Conservation (phyloP, 2,888 invertebrate species). For the Zeuzera pyrina region DNA sequence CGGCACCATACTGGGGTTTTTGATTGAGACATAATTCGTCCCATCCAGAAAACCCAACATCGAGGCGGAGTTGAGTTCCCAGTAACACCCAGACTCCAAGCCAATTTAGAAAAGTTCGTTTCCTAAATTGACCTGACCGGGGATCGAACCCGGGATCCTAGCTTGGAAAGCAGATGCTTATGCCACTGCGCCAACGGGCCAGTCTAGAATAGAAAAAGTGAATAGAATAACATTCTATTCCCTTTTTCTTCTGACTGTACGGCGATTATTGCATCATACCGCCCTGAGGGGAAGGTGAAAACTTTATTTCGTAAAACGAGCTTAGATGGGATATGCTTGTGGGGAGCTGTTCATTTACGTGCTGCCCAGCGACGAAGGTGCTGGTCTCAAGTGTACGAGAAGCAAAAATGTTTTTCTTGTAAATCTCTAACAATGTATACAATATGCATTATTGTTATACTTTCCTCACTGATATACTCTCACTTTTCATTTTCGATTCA, state of each 20-base stretch:
- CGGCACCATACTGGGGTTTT: too few relatives aligned
- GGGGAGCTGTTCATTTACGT: constrained; percentile 22
- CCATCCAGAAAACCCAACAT: too few relatives aligned
- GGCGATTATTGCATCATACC: constrained; percentile 8
- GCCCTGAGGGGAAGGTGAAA: constrained; percentile 5
- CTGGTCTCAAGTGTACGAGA: constrained; percentile 1
- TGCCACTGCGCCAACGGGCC: too few relatives aligned
- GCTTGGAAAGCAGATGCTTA: too few relatives aligned
- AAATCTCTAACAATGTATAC: constrained; percentile 24
- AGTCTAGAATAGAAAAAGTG: too few relatives aligned
- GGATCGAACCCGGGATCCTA: too few relatives aligned
- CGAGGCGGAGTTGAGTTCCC: too few relatives aligned
- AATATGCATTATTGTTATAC: constrained; percentile 27
- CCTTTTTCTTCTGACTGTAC: constrained; percentile 5
- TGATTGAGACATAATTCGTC: too few relatives aligned
- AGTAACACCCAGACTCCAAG: too few relatives aligned
- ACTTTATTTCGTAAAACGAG: constrained; percentile 9
- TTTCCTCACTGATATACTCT: constrained; percentile 35
- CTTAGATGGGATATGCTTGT: constrained; percentile 11
- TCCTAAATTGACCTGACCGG: too few relatives aligned
- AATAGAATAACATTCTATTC: too few relatives aligned
- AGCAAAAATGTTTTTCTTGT: not conserved
- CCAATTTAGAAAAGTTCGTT: too few relatives aligned
- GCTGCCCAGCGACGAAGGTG: constrained; percentile 13
- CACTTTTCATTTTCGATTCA: constrained; percentile 34